Evolutionary conservation across 64 coral and sea anemone genomes (phyloP).

Genomic region (Dendrophyllia cribrosa): DNA sequence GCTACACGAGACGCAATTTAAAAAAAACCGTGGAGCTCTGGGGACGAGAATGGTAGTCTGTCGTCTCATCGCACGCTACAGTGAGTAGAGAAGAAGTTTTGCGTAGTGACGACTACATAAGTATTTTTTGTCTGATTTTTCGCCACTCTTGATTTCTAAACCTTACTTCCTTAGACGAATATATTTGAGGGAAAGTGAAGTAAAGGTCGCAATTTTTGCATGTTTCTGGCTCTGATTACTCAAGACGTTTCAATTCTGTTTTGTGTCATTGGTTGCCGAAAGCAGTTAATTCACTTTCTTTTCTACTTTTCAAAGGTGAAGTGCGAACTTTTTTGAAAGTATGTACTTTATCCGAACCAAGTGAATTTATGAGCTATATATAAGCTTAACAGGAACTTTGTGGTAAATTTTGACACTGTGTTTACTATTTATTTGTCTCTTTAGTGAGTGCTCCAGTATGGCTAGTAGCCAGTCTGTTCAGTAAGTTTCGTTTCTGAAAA

Average conservation of each 20-base stretch:
- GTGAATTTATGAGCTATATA: not conserved
- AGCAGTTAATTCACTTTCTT: slow-evolving; percentile 7
- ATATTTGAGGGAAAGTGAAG: not conserved
- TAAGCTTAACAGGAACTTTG: not conserved
- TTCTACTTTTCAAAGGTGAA: slow-evolving; percentile 1
- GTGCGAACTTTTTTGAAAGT: not conserved
- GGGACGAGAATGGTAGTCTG: too few relatives aligned
- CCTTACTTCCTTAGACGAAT: not conserved
- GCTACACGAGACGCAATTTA: too few relatives aligned
- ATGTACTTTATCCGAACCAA: not conserved
- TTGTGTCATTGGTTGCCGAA: not conserved
- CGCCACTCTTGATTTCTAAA: not conserved
- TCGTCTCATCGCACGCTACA: not conserved
- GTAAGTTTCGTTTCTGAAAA: not conserved
- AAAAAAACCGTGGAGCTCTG: too few relatives aligned
- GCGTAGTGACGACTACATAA: not conserved
- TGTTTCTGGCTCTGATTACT: not conserved
- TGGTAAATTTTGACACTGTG: not conserved
- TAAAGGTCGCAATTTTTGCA: too few relatives aligned
- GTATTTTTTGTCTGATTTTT: slow-evolving; percentile 7
- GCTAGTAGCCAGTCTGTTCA: not conserved
- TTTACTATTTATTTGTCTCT: not conserved
- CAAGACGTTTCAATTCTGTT: not conserved
- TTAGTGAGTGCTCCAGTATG: not conserved
- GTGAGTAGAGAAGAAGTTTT: not conserved